Evolutionary conservation across 1,140 invertebrate species (phyloP).

Genomic region (Lethrus apterus): DNA sequence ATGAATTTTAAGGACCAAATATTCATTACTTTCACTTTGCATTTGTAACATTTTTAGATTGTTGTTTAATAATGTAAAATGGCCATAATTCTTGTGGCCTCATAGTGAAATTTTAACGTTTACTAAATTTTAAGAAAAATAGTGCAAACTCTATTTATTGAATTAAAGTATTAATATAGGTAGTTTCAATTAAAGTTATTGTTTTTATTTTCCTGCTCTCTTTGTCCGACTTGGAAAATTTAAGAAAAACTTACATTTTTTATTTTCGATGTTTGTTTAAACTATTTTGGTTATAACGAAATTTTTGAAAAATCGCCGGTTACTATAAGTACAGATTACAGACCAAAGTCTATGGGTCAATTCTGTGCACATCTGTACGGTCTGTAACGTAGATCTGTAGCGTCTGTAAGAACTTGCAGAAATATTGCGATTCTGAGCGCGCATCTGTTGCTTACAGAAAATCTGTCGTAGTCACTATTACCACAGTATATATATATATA

Average conservation of each 20-base stretch:
- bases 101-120: slow-evolving; percentile 3
- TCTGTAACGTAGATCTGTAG: too few species aligned
- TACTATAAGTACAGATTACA: too few species aligned
- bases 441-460: too few species aligned
- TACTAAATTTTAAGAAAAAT: slow-evolving; percentile 8
- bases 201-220: neutral
- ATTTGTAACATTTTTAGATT: slow-evolving; percentile 2
- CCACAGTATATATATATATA: too few species aligned
- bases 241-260: neutral
- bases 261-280: neutral
- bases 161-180: slow-evolving; percentile 12
- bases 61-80: neutral
- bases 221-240: neutral
- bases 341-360: too few species aligned
- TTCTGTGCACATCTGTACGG: too few species aligned
- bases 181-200: slow-evolving; percentile 5
- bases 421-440: too few species aligned
- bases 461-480: too few species aligned
- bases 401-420: too few species aligned
- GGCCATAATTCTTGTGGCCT: neutral
- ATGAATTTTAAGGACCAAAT: slow-evolving; percentile 10
- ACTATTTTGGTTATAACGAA: neutral
- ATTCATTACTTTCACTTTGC: slow-evolving; percentile 3
- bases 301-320: too few species aligned
- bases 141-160: slow-evolving; percentile 11